Percentiles rank a stretch among this genome's conserved stretches.
These are phyloP conservation scores for Harpalus rubripes DNA, from an alignment of 2,888 invertebrate genomes.

Conservation along the genomic window DNA sequence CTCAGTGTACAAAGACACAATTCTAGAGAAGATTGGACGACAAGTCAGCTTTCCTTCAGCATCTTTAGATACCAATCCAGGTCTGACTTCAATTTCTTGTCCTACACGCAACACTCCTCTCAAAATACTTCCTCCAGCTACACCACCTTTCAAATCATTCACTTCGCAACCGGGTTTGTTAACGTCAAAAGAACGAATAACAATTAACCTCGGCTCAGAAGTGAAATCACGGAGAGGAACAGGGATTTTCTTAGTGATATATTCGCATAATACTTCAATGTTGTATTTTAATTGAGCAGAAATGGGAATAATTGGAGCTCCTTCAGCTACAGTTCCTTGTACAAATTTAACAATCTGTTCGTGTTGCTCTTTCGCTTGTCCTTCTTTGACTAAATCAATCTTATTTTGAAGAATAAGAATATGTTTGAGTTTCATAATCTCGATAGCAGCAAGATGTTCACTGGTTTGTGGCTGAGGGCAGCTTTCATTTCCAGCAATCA, in stretches of 20 bases:
- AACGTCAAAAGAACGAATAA: constrained; percentile 98
- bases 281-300: constrained; percentile 99
- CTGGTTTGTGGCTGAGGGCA: constrained; percentile 99
- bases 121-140: constrained; percentile 98
- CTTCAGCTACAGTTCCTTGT: constrained; percentile 98
- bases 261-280: constrained; percentile 99
- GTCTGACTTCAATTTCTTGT: constrained; percentile 99
- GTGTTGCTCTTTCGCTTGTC: constrained; percentile 98
- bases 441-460: constrained; percentile 99
- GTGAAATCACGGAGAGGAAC: constrained; percentile 97
- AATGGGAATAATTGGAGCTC: constrained; percentile 98
- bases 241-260: constrained; percentile 98
- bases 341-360: constrained; percentile 99
- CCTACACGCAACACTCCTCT: constrained; percentile 97
- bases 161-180: constrained; percentile 99
- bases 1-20: constrained; percentile 98
- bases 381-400: constrained; percentile 99
- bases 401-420: constrained; percentile 99
- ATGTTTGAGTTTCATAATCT: constrained; percentile 99
- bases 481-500: constrained; percentile 98
- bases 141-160: constrained; percentile 97
- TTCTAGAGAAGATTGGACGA: constrained; percentile 96
- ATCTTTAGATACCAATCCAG: constrained; percentile 98
- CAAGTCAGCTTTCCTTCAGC: constrained; percentile 97
- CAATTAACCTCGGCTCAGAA: constrained; percentile 96